phyloP scores from a whole-genome alignment of 1,140 invertebrate genomes.

The Micrasema minimum region DNA sequence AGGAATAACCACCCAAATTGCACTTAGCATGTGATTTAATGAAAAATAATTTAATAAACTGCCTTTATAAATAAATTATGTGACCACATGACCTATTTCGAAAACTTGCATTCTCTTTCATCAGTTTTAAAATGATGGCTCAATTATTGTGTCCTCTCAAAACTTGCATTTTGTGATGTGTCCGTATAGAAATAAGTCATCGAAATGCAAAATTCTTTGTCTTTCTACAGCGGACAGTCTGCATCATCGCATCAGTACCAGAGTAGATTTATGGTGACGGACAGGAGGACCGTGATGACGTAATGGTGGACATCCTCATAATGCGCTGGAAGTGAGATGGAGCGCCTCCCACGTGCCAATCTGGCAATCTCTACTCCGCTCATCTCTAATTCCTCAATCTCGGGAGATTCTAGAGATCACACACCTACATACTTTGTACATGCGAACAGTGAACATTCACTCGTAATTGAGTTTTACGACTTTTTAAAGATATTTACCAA shows the following conservation, averaged over 20 bases:
- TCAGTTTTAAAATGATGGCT: background rate
- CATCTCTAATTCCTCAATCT: conserved; percentile 53
- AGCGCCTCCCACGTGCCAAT: conserved; percentile 42
- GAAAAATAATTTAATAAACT: too few species aligned
- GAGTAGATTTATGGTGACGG: too few species aligned
- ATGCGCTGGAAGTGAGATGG: conserved; percentile 37
- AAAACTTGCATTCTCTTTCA: background rate
- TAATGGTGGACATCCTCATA: conserved; percentile 52
- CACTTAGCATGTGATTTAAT: too few species aligned
- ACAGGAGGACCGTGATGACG: conserved; percentile 22
- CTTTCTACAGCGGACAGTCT: conserved; percentile 4
- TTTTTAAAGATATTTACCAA: background rate
- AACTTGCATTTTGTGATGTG: background rate
- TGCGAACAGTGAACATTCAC: background rate
- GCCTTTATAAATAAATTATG: too few species aligned
- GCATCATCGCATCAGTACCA: conserved; percentile 15
- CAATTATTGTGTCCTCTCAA: background rate
- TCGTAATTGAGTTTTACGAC: background rate
- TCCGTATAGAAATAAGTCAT: too few species aligned
- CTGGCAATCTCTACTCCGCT: conserved; percentile 37
- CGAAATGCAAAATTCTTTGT: conserved; percentile 4
- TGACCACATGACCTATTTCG: background rate
- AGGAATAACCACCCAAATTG: too few species aligned
- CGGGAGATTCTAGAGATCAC: conserved; percentile 28
- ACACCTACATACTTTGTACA: background rate